Evolutionary conservation across 2,113 vertebrate genomes (phyloP).

Genomic region (Macroglossus sobrinus): DNA sequence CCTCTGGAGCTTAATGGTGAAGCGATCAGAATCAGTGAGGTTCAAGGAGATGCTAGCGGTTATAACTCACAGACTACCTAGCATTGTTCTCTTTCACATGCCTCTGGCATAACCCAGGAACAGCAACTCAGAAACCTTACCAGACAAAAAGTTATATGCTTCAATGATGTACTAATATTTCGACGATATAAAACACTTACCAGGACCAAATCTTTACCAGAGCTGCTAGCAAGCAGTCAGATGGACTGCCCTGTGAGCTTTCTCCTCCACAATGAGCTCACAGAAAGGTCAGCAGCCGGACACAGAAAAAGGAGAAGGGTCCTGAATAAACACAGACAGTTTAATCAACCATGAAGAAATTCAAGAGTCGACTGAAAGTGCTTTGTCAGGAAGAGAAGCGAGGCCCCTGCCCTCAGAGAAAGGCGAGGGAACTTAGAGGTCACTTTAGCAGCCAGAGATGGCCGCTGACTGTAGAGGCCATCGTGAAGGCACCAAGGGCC

Average conservation of each 20-base stretch:
- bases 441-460: neutral
- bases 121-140: neutral
- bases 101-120: neutral
- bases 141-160: neutral
- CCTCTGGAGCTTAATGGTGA: neutral
- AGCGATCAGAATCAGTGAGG: rapidly evolving
- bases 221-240: neutral
- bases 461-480: neutral
- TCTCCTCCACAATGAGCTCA: neutral
- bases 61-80: neutral
- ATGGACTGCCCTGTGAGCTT: neutral
- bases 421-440: constrained; percentile 43
- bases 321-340: constrained; percentile 70
- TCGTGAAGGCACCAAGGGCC: neutral
- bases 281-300: constrained; percentile 64
- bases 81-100: neutral
- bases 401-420: constrained; percentile 52
- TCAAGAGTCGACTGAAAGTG: constrained; percentile 51
- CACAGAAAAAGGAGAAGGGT: constrained; percentile 62
- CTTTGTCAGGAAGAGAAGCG: constrained; percentile 55
- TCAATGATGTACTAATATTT: neutral
- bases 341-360: constrained; percentile 71
- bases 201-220: neutral
- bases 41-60: neutral
- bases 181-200: neutral